These are phyloP conservation scores for Pampusana beccarii DNA, from an alignment of 2,113 vertebrate species.

Conservation along the genomic window DNA sequence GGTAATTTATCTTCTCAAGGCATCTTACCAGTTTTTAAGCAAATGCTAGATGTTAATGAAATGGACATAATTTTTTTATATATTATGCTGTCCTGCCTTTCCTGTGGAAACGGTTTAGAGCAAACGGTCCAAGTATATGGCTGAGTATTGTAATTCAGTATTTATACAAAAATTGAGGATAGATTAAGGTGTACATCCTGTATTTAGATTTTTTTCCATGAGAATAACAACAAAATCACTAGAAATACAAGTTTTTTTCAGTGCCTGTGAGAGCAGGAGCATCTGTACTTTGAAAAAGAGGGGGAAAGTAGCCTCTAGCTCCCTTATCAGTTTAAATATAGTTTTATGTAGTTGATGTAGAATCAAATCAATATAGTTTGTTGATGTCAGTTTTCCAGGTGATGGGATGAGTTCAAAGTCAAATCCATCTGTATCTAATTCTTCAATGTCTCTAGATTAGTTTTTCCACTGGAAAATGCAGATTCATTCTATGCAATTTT, in stretches of 20 bases:
- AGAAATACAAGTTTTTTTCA: not conserved
- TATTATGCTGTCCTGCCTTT: not conserved
- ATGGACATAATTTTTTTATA: not conserved
- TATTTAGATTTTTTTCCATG: not conserved
- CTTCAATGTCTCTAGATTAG: not conserved
- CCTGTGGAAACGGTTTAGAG: not conserved
- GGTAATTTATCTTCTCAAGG: not conserved
- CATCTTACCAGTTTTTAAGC: not conserved
- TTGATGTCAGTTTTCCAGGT: not conserved
- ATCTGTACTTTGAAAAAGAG: not conserved
- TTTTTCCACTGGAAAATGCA: not conserved
- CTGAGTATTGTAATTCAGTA: not conserved
- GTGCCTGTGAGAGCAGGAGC: not conserved
- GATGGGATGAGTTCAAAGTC: not conserved
- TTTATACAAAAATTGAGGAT: not conserved
- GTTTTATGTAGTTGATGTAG: not conserved
- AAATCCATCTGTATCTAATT: not conserved
- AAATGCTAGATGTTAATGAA: not conserved
- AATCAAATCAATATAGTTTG: not conserved
- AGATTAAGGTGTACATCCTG: not conserved
- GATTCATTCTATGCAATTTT: not conserved
- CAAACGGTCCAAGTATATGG: not conserved
- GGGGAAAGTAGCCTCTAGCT: not conserved
- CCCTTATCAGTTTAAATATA: not conserved
- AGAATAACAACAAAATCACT: not conserved